These are phyloP conservation scores for Acrobasis consociella DNA, from an alignment of 2,888 invertebrate genomes.

Conservation along the genomic window DNA sequence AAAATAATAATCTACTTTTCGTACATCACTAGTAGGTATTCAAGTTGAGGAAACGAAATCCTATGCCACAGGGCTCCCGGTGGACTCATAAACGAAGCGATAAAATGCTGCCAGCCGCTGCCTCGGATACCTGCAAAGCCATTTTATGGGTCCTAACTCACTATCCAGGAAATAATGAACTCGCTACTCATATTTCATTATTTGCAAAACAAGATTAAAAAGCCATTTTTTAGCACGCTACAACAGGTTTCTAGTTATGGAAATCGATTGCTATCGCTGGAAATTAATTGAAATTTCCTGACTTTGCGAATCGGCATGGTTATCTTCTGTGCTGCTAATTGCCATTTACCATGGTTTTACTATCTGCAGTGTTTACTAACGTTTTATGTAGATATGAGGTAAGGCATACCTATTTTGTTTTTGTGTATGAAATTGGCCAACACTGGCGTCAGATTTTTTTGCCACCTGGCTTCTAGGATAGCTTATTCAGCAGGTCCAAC, in stretches of 20 bases:
- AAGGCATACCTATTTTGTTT: too few species aligned
- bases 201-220: background rate
- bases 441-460: too few species aligned
- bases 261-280: background rate
- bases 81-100: constrained; percentile 58
- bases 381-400: too few species aligned
- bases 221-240: background rate
- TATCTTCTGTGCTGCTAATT: background rate
- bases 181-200: constrained; percentile 37
- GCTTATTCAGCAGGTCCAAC: too few species aligned
- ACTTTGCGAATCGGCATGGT: background rate
- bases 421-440: too few species aligned
- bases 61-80: constrained; percentile 52
- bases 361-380: too few species aligned
- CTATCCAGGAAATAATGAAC: constrained; percentile 42
- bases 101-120: constrained; percentile 57
- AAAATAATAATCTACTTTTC: constrained; percentile 22
- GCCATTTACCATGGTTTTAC: background rate
- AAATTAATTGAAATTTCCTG: constrained; percentile 1
- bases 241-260: background rate
- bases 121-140: constrained; percentile 50
- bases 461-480: too few species aligned
- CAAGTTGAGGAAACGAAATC: constrained; percentile 45
- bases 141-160: constrained; percentile 53
- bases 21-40: constrained; percentile 34